A percentile compares a stretch with the other conserved stretches of the same genome.
These are phyloP conservation scores for Pterocles gutturalis DNA, from an alignment of 2,113 vertebrate genomes.

Conservation along the genomic window DNA sequence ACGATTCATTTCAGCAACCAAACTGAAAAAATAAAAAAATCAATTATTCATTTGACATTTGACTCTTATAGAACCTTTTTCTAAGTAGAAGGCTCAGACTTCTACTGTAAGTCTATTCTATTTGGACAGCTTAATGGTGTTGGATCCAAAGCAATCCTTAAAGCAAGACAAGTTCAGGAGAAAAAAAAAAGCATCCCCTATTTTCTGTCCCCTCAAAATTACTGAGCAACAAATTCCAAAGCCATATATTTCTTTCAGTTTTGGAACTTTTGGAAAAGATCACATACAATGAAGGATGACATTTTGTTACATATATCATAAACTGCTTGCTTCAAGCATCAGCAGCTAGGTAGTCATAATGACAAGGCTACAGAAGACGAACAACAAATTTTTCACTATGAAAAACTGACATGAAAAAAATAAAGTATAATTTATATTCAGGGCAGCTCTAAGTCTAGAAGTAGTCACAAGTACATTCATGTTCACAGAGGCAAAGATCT, in stretches of 20 bases:
- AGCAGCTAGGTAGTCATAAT: not conserved
- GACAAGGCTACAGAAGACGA: not conserved
- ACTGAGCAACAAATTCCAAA: not conserved
- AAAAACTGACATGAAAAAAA: not conserved
- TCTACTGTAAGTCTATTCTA: not conserved
- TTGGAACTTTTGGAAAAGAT: not conserved
- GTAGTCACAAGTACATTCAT: not conserved
- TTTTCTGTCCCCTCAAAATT: not conserved
- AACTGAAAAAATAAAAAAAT: not conserved
- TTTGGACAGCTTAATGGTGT: not conserved
- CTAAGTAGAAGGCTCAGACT: not conserved
- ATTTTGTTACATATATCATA: not conserved
- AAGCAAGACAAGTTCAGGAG: not conserved
- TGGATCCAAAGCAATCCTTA: not conserved
- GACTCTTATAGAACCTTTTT: not conserved
- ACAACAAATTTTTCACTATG: not conserved
- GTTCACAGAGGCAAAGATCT: not conserved
- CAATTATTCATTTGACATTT: not conserved
- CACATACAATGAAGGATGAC: not conserved
- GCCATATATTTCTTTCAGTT: not conserved
- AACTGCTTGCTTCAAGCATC: conserved; percentile 12
- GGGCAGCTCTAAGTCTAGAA: not conserved
- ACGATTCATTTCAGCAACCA: not conserved
- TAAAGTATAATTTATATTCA: not conserved
- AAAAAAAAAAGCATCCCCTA: not conserved